Base-by-base conservation (phyloP, 2,888 invertebrate species). In the Andrena marginata region DNA sequence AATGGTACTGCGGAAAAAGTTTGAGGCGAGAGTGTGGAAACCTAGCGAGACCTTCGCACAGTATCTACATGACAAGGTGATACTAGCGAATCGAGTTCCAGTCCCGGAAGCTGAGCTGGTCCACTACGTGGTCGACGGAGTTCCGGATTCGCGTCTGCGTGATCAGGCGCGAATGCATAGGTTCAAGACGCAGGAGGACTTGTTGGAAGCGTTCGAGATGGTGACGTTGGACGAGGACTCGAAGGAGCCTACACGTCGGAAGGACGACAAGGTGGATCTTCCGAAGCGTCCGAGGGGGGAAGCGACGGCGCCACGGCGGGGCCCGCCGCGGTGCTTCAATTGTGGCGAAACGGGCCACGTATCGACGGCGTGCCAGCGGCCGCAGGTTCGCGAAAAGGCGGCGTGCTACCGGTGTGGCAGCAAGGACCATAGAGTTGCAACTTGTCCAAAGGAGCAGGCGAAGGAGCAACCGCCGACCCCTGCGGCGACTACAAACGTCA, bases 21-120 rank as follows among this genome's bases (percentile, higher is more conserved):
- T 67, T 51, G 67, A 56, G 4, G 7, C n/a, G 6, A 33, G 68
- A 13, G 31, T 68, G 3, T 56, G 35, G 68, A 68, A 23, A 5
- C 23, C 5, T 6, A 20, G 26, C 2, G 68, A 56, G 35, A 56
- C 35, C 0, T 68, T 68, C 23, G 13, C 56, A 3, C 35, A 68
- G 16, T 68, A 68, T n/a, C 31, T 68, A 13, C 56, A 56, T 4
- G 68, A 56, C 23, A 68, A 68, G 35, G 33, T 68, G 4, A 51
- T 35, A 13, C 20, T 68, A 35, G 56, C 20, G 6, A 68, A 68
- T 16, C 56, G 68, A 16, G 56, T 68, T 2, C 35, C 56, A 20
- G 13, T 68, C 56, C 23, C 68, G 13, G 56, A 68, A 20, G 2
- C 2, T 0, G 68, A 68, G 35, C 1, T 68, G 7, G 23, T 68